Base-by-base conservation (phyloP, 2,888 invertebrate genomes). In the Polydrusus cervinus region DNA sequence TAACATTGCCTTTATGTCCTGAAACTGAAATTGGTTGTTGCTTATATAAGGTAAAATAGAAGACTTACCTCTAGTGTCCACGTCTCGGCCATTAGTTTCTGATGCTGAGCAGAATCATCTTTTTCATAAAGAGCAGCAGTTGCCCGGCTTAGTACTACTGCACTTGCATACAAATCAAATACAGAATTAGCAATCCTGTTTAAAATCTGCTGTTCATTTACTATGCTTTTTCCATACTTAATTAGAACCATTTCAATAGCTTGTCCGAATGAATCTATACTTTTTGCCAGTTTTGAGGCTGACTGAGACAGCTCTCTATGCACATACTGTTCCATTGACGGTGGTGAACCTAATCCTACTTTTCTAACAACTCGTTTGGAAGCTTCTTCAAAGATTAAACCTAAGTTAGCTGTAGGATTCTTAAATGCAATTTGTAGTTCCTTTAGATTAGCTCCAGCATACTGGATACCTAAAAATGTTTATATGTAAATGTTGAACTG, bases 401-500 rank as follows among this genome's bases (percentile, higher is more conserved):
- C 95, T 79, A 99, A 90, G 89, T 98, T 94, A 7, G 96, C 93
- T 0, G 96, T 89, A 3, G 98, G 98, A 88, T 97, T 96, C 88
- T 95, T 95, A 86, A 99, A 93, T 0, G 98, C 98, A 80, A 92
- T 95, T 88, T 97, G 97, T 76, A 98, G 87, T 87, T 98, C 97
- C 87, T 94, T 93, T 78, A 99, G 89, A 87, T 98, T 97, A 76
- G 94, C 92, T 60, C 99, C 99, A 53, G 98, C 98, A 89, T 94
- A 95, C 88, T 98, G 96, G 81, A 97, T 93, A 80, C 94, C 94
- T 91, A 84, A 61, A 57, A 38, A 3, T 25, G 25, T 25, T 3
- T n/a, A n/a, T n/a, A n/a, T n/a, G 1, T n/a, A 43, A 43, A 43
- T 43, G 43, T 13, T 13, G 34, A n/a, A n/a, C n/a, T n/a, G n/a